Percentiles rank a stretch among this genome's conserved stretches.
Evolutionary conservation across 2,888 invertebrate genomes (phyloP).

Genomic region (Phania funesta): DNA sequence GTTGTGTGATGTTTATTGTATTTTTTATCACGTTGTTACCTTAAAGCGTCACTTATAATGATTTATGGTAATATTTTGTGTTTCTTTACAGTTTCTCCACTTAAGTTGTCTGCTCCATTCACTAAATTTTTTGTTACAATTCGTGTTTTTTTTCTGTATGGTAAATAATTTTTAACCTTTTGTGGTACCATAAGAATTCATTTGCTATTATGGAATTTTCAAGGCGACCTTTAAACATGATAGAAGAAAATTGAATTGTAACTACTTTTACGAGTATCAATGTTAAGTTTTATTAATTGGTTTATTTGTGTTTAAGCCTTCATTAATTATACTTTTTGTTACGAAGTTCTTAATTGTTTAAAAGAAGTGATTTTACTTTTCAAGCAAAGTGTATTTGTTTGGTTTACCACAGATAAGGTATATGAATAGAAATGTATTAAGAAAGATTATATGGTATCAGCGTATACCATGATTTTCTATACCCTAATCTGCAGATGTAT

Average conservation of each 20-base stretch:
- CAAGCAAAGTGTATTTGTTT: too few relatives aligned
- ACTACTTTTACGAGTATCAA: too few relatives aligned
- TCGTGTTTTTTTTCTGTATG: background rate
- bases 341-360: too few relatives aligned
- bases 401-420: too few relatives aligned
- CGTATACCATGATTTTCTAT: too few relatives aligned
- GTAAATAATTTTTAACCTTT: slow-evolving; percentile 38
- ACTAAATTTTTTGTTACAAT: background rate
- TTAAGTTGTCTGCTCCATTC: slow-evolving; percentile 29
- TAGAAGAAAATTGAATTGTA: background rate
- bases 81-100: background rate
- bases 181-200: background rate
- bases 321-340: too few relatives aligned
- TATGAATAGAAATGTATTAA: too few relatives aligned
- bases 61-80: slow-evolving; percentile 50
- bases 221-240: slow-evolving; percentile 3
- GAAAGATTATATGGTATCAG: too few relatives aligned
- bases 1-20: slow-evolving; percentile 26
- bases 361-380: too few relatives aligned
- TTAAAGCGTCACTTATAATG: slow-evolving; percentile 60
- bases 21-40: slow-evolving; percentile 60
- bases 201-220: background rate
- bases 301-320: too few relatives aligned
- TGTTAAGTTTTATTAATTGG: too few relatives aligned
- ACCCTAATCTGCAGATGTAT: too few relatives aligned